phyloP scores from a whole-genome alignment of 2,888 invertebrate genomes.

The Allacma fusca region DNA sequence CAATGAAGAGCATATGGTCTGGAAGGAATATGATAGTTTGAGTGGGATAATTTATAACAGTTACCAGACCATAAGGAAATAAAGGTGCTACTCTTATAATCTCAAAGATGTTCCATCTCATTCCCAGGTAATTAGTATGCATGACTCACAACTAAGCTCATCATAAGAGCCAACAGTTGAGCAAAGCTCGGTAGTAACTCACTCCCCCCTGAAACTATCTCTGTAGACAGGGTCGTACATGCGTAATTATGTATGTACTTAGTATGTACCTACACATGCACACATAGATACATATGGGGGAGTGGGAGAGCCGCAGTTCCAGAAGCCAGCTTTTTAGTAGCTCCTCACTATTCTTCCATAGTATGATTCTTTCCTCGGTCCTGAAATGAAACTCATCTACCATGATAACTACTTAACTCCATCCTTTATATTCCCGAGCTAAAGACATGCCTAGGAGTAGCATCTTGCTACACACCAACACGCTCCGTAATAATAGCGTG shows the following conservation, averaged over 20 bases:
- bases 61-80: slow-evolving; percentile 37
- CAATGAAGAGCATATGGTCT: slow-evolving; percentile 12
- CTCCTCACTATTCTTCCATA: no score
- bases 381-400: not conserved
- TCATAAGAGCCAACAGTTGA: slow-evolving; percentile 38
- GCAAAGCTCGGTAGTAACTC: slow-evolving; percentile 21
- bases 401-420: not conserved
- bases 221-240: not conserved
- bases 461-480: no score
- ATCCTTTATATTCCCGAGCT: no score
- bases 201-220: not conserved
- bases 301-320: no score
- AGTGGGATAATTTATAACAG: slow-evolving; percentile 39
- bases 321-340: no score
- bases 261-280: no score
- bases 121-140: slow-evolving; percentile 41
- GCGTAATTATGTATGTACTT: no score
- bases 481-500: no score
- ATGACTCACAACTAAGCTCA: slow-evolving; percentile 31
- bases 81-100: slow-evolving; percentile 39
- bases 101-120: slow-evolving; percentile 35
- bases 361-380: no score
- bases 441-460: no score
- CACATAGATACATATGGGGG: no score
- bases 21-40: slow-evolving; percentile 7